Percentiles rank a stretch among this genome's conserved stretches.
phyloP scores from a whole-genome alignment of 2,888 invertebrate species.

The Harmothoe impar region DNA sequence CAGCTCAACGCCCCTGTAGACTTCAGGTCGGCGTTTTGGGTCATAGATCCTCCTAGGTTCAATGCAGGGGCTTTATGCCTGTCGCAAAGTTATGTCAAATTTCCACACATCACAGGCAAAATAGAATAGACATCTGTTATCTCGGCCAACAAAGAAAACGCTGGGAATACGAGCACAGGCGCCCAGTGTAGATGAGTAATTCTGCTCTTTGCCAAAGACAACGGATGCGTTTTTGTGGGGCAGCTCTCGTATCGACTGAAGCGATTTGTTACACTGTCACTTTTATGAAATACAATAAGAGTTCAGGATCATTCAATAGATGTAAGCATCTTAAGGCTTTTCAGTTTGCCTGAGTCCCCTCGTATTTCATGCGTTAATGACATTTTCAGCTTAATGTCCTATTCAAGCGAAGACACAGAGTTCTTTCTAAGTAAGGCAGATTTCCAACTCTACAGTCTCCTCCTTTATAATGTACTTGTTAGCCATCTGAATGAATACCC shows the following conservation, averaged over 20 bases:
- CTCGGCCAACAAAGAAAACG: conserved; percentile 17
- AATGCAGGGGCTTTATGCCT: conserved; percentile 44
- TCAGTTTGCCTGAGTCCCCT: conserved; percentile 21
- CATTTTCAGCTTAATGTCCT: conserved; percentile 9
- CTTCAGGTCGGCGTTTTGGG: conserved; percentile 7
- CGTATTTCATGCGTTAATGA: conserved; percentile 24
- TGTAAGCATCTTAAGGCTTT: conserved; percentile 49
- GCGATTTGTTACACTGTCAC: conserved; percentile 35
- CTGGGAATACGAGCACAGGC: neutral
- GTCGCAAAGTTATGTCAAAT: conserved; percentile 45
- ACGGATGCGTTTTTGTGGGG: conserved; percentile 24
- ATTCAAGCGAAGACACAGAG: no score
- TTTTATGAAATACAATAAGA: conserved; percentile 55
- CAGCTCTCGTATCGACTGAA: neutral
- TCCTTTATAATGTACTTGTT: no score
- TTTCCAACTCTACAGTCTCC: no score
- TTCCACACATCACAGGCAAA: conserved; percentile 53
- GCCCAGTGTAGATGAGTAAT: conserved; percentile 42
- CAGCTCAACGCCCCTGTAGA: neutral
- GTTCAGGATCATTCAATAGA: conserved; percentile 41
- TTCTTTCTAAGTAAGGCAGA: no score
- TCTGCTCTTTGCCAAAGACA: neutral
- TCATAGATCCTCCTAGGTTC: conserved; percentile 29
- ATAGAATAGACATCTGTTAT: conserved; percentile 53
- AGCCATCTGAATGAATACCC: no score